Percentiles rank a stretch among this genome's conserved stretches.
phyloP scores from a whole-genome alignment of 2,113 vertebrate genomes.

The Smithornis capensis region DNA sequence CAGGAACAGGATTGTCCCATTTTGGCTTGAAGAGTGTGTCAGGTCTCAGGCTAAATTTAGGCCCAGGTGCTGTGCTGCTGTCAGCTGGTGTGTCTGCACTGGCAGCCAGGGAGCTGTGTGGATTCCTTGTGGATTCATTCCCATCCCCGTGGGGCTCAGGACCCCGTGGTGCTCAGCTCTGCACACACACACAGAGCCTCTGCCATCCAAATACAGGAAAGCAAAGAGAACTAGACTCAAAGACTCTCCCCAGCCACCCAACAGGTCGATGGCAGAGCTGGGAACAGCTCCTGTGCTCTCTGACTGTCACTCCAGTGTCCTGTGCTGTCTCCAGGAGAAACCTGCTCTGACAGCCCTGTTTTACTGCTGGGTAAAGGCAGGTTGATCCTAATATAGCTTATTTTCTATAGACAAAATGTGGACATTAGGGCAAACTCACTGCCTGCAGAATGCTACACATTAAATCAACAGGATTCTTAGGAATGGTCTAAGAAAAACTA shows the following conservation, averaged over 20 bases:
- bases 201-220: background rate
- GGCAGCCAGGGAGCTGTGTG: background rate
- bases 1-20: background rate
- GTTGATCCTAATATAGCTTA: background rate
- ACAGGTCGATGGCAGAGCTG: background rate
- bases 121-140: background rate
- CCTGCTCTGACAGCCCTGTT: background rate
- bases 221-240: background rate
- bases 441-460: background rate
- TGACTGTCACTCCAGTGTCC: accelerated
- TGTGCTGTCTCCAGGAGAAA: background rate
- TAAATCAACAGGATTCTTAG: background rate
- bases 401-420: accelerated
- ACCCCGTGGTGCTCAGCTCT: background rate
- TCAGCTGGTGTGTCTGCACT: background rate
- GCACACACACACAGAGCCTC: background rate
- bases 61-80: background rate
- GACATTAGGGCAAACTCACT: background rate
- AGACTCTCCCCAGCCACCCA: background rate
- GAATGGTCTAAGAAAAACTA: background rate
- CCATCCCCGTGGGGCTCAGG: background rate
- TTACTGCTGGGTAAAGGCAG: background rate
- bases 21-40: background rate
- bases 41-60: conserved; percentile 6
- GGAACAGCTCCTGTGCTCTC: background rate